Conservation (phyloP, 2,888 invertebrate genomes). For the Fragum fragum region DNA sequence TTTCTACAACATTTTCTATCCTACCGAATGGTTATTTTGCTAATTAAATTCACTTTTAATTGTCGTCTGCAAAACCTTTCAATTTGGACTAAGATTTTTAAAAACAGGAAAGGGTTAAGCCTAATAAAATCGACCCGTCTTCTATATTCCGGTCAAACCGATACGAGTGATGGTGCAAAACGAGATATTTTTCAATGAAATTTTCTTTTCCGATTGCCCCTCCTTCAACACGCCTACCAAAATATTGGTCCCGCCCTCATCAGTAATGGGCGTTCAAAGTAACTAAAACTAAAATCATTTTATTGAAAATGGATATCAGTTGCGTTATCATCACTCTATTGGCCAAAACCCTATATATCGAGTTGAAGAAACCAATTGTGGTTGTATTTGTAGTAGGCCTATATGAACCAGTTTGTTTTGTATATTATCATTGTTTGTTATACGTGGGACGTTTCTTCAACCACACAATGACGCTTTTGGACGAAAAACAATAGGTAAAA, state of each 20-base stretch:
- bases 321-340: not conserved
- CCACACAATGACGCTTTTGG: too few relatives aligned
- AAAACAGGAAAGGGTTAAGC: not conserved
- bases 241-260: not conserved
- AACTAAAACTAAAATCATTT: conserved; percentile 6
- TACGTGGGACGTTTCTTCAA: too few relatives aligned
- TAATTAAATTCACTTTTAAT: too few relatives aligned
- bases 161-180: not conserved
- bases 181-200: not conserved
- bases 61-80: too few relatives aligned
- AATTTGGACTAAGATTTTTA: too few relatives aligned
- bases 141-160: not conserved
- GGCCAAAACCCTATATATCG: not conserved
- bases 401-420: too few relatives aligned
- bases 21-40: too few relatives aligned
- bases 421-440: too few relatives aligned
- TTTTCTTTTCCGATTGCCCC: not conserved
- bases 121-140: not conserved
- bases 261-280: conserved; percentile 2
- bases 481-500: too few relatives aligned
- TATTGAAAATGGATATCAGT: conserved; percentile 1
- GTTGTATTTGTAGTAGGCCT: too few relatives aligned
- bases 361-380: not conserved
- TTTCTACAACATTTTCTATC: too few relatives aligned
- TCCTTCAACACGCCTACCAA: not conserved